Evolutionary conservation across 2,113 vertebrate species (phyloP).

Genomic region (Pangasianodon hypophthalmus): DNA sequence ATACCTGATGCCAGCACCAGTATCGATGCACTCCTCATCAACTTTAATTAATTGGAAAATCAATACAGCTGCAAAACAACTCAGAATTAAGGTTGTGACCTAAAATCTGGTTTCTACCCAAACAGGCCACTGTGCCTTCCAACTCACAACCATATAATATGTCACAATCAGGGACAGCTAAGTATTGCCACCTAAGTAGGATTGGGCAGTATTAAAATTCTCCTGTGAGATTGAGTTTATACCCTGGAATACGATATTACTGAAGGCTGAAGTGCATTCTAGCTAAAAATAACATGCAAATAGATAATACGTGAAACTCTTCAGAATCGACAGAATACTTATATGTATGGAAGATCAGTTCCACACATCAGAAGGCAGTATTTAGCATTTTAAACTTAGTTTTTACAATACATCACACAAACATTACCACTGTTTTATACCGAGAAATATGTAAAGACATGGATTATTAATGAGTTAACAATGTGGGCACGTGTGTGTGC

Average conservation of each 20-base stretch:
- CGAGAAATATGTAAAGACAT: constrained; percentile 2
- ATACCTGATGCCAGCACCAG: not conserved
- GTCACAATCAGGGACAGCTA: not conserved
- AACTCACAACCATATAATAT: not conserved
- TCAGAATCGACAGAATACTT: not conserved
- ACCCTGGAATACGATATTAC: not conserved
- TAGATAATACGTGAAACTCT: not conserved
- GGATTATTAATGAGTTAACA: constrained; percentile 20
- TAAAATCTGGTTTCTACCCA: not conserved
- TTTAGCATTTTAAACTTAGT: not conserved
- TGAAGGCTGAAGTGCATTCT: not conserved
- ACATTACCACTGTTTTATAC: not conserved
- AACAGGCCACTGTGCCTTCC: not conserved
- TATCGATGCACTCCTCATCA: not conserved
- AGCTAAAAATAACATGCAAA: not conserved
- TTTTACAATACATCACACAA: not conserved
- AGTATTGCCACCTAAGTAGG: not conserved
- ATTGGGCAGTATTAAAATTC: not conserved
- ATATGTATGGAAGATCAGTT: not conserved
- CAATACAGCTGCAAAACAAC: not conserved
- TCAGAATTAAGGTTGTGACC: not conserved
- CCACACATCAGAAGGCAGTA: not conserved
- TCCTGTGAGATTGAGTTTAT: not conserved
- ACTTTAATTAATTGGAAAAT: not conserved
- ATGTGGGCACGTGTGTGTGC: not conserved